Percentiles rank a stretch among this genome's conserved stretches.
Conservation (phyloP, 2,113 vertebrate genomes). For the Microtus oregoni region DNA sequence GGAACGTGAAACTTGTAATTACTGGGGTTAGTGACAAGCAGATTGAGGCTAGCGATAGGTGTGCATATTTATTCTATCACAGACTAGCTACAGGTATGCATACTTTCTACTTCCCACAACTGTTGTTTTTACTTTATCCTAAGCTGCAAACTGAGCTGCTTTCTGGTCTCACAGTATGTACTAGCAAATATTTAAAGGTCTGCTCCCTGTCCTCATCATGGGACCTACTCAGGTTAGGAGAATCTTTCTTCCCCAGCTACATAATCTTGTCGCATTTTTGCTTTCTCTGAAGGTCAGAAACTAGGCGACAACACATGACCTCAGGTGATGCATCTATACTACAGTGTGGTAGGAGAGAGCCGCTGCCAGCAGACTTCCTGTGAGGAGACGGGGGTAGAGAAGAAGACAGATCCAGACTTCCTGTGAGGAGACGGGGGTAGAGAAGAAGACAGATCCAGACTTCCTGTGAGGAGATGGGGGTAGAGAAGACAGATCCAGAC, state of each 20-base stretch:
- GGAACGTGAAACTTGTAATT: slow-evolving; percentile 30
- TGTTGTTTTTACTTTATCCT: slow-evolving; percentile 34
- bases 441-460: no score
- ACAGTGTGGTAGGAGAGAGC: background rate
- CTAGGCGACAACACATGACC: background rate
- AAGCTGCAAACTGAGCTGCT: slow-evolving; percentile 32
- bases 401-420: no score
- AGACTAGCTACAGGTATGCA: background rate
- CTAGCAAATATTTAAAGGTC: slow-evolving; percentile 12
- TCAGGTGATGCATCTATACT: background rate
- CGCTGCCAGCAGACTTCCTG: background rate
- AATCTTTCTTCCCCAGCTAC: background rate
- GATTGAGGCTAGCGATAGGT: slow-evolving; percentile 32
- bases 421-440: no score
- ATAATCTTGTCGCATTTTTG: slow-evolving; percentile 17
- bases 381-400: no score
- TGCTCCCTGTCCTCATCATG: background rate
- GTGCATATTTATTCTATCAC: background rate
- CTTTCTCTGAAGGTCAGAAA: slow-evolving; percentile 19
- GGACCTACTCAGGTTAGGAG: background rate
- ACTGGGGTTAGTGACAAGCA: background rate
- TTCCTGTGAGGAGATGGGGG: no score
- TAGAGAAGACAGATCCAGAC: no score
- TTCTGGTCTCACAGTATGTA: slow-evolving; percentile 19
- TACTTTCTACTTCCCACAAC: background rate